These are phyloP conservation scores for Siderastrea siderea DNA, from an alignment of 92 coral and sea anemone genomes.

Conservation along the genomic window DNA sequence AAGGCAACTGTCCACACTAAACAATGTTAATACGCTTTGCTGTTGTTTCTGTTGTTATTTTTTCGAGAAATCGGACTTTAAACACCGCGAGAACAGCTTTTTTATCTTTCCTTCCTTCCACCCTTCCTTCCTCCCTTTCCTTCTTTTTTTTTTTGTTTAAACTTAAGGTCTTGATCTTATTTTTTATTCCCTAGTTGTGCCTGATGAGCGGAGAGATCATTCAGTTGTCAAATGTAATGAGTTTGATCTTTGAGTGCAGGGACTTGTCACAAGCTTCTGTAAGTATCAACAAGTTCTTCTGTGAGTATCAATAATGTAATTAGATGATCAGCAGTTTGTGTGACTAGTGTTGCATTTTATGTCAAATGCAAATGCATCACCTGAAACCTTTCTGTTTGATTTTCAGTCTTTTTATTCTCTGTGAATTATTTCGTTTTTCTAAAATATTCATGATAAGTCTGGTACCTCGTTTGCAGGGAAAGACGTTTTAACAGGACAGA, in stretches of 20 bases:
- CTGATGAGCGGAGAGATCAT: constrained; percentile 99
- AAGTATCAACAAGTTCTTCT: constrained; percentile 44
- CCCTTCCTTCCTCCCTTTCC: too few species aligned
- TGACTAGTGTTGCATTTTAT: too few species aligned
- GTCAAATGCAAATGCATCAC: neutral
- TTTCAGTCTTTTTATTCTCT: neutral
- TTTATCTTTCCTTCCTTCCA: neutral
- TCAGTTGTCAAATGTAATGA: constrained; percentile 98
- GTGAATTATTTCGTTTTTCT: neutral
- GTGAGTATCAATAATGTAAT: neutral
- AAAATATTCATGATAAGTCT: neutral
- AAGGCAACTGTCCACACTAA: too few species aligned
- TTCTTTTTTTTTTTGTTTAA: neutral
- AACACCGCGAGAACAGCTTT: neutral
- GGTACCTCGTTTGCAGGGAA: neutral
- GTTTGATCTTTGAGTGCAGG: constrained; percentile 98
- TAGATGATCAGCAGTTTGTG: neutral
- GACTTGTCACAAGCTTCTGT: constrained; percentile 99
- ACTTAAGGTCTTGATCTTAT: neutral
- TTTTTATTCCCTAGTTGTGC: constrained; percentile 78
- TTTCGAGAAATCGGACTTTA: too few species aligned
- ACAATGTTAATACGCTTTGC: too few species aligned
- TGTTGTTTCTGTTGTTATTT: too few species aligned
- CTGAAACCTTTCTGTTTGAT: neutral
- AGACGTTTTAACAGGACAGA: too few species aligned